Evolutionary conservation across 1,140 invertebrate genomes (phyloP), one percentile per base, ranked within the genome.

Genomic region (Heterodera schachtii): DNA sequence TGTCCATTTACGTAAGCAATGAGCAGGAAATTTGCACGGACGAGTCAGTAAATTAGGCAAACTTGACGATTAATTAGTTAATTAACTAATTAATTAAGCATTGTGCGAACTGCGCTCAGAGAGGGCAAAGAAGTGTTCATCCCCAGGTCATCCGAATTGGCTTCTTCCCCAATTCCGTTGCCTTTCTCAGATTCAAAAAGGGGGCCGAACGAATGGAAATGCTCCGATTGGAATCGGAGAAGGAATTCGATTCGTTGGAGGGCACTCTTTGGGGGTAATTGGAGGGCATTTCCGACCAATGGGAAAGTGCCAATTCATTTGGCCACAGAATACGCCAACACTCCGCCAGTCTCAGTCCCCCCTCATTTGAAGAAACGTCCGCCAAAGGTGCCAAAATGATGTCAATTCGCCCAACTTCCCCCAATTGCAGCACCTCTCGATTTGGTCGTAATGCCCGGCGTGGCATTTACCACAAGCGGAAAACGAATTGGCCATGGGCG

Each of bases 391-490:
- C n/a, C 46, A 13, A 3, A 31, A 31, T 31, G n/a, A 70, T 31
- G n/a, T 9, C 70, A 44, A 78, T 69, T 44, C n/a, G 1, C n/a
- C 19, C 21, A 6, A 64, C 60, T 67, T 1, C 41, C 16, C 11
- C 41, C 46, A 41, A 46, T 43, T 44, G 46, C 79, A 71, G 81
- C 43, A n/a, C 31, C 31, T 9, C 46, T 83, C 66, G 82, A 83
- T 73, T 41, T 83, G 46, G 74, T 83, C 60, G 19, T 83, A 2
- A 60, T 83, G 66, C 82, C 82, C 43, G 82, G 82, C 31, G 57
- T 83, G n/a, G 82, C 82, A 43, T 83, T 83, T 64, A 84, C 82
- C 3, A 13, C 31, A 16, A 9, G 41, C 73, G 82, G 82, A 57
- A 70, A 75, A n/a, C 52, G 82, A 41, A 52, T 83, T 3, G 82